A percentile compares a stretch with the other conserved stretches of the same genome.
These are phyloP conservation scores for Folsomia manolachei DNA, from an alignment of 2,888 invertebrate genomes.

Conservation along the genomic window DNA sequence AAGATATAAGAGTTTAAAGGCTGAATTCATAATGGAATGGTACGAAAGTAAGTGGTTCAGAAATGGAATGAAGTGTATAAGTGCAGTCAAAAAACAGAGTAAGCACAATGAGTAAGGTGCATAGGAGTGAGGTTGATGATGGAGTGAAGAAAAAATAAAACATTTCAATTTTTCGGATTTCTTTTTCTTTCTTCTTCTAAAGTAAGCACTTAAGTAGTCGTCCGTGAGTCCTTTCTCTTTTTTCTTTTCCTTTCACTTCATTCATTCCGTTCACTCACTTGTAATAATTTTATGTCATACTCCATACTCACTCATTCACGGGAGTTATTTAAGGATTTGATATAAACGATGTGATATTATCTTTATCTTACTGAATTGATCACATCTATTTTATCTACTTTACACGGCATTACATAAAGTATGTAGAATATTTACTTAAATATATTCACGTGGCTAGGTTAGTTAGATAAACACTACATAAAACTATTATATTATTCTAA, in stretches of 20 bases:
- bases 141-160: not conserved
- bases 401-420: not conserved
- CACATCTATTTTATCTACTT: not conserved
- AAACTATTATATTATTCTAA: too few species aligned
- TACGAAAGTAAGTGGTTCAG: not conserved
- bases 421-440: too few species aligned
- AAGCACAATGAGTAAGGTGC: not conserved
- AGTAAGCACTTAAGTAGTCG: not conserved
- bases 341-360: not conserved
- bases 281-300: not conserved
- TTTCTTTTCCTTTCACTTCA: too few species aligned
- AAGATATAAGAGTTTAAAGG: constrained; percentile 14
- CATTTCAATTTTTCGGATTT: not conserved
- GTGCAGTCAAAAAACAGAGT: not conserved
- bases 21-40: constrained; percentile 9
- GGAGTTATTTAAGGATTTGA: too few species aligned
- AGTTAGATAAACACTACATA: not conserved
- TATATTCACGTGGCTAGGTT: not conserved
- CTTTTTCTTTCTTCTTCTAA: not conserved
- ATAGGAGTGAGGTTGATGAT: not conserved
- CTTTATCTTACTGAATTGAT: not conserved
- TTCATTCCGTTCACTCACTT: too few species aligned
- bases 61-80: not conserved
- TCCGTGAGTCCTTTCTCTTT: too few species aligned
- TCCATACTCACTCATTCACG: too few species aligned